phyloP scores from a whole-genome alignment of 1,140 invertebrate genomes.

The Lineus longissimus region DNA sequence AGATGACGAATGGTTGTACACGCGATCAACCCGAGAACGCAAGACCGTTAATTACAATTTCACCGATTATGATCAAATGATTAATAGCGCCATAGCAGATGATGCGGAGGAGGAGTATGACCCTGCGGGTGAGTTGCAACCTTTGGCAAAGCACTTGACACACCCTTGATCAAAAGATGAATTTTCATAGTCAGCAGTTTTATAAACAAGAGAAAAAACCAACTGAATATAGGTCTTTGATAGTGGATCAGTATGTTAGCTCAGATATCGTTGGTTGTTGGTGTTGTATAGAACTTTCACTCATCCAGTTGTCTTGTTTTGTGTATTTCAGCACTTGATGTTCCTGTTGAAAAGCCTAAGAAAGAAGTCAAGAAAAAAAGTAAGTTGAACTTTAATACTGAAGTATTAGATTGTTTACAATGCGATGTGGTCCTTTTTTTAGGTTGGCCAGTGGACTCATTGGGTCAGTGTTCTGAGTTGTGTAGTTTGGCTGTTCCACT shows the following conservation, averaged over 20 bases:
- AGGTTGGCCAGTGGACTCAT: too few species aligned
- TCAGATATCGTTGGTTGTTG: background rate
- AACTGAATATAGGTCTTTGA: too few species aligned
- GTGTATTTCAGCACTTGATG: too few species aligned
- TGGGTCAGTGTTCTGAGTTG: too few species aligned
- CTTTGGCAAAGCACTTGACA: background rate
- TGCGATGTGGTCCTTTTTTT: too few species aligned
- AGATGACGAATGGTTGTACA: conserved; percentile 36
- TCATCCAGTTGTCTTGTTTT: background rate
- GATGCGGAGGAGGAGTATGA: conserved; percentile 29
- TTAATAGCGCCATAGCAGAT: conserved; percentile 83
- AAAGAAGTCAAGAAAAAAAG: too few species aligned
- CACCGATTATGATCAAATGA: conserved; percentile 90
- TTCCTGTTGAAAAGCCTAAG: too few species aligned
- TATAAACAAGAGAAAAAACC: background rate
- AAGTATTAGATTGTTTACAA: background rate
- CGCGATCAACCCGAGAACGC: conserved; percentile 41
- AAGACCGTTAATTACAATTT: conserved; percentile 71
- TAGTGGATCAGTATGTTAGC: background rate
- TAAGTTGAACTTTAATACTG: too few species aligned
- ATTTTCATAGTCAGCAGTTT: background rate
- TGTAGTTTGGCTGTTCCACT: too few species aligned
- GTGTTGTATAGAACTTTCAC: background rate
- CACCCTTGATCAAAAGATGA: background rate
- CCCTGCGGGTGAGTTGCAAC: conserved; percentile 19